phyloP scores from a whole-genome alignment of 1,140 invertebrate genomes.

The Homalodisca vitripennis region DNA sequence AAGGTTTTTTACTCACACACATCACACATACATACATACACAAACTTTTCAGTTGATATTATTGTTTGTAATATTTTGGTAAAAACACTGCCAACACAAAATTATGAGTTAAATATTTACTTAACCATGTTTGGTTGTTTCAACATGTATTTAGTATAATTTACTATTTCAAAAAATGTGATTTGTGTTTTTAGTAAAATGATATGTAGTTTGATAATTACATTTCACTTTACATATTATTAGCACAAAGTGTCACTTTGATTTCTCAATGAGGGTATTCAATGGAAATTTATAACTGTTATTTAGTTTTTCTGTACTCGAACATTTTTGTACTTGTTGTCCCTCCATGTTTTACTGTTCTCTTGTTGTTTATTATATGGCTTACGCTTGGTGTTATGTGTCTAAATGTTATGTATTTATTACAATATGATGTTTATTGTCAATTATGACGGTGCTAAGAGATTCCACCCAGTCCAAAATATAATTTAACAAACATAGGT shows the following conservation, averaged over 20 bases:
- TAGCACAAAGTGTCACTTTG: background rate
- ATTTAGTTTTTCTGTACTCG: background rate
- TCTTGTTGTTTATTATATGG: conserved; percentile 5
- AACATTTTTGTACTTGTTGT: background rate
- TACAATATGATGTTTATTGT: background rate
- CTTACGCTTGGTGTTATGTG: conserved; percentile 7
- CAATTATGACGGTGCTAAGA: background rate
- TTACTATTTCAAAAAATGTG: too few relatives aligned
- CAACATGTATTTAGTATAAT: too few relatives aligned
- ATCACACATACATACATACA: background rate
- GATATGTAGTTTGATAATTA: background rate
- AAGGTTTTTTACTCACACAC: too few relatives aligned
- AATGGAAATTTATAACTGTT: background rate
- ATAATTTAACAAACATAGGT: too few relatives aligned
- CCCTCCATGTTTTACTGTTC: background rate
- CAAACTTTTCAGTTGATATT: background rate
- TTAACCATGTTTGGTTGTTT: background rate
- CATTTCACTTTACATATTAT: background rate
- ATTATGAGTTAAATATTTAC: background rate
- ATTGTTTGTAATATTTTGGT: background rate
- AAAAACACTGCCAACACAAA: background rate
- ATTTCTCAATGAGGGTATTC: background rate
- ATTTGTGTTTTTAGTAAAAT: background rate
- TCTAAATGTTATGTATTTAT: background rate
- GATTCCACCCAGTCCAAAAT: too few relatives aligned